These are phyloP conservation scores for Malurus melanocephalus DNA, from an alignment of 2,113 vertebrate species.

Conservation along the genomic window DNA sequence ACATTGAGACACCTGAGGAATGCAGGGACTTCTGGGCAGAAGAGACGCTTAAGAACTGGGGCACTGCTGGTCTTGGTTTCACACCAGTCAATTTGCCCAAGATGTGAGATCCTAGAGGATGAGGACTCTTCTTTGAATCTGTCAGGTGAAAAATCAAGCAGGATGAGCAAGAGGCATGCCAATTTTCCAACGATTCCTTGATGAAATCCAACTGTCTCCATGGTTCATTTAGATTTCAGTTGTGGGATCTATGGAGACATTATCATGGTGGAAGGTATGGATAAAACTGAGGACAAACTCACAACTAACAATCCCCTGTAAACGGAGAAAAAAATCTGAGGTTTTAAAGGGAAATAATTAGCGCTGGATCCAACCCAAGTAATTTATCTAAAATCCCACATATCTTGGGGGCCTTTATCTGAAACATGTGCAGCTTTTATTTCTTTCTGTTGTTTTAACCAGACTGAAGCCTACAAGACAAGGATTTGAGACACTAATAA, in stretches of 20 bases:
- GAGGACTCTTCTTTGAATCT: not conserved
- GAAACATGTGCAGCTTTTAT: not conserved
- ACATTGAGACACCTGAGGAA: not conserved
- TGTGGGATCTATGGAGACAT: not conserved
- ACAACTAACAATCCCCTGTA: not conserved
- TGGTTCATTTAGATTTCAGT: not conserved
- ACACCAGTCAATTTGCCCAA: not conserved
- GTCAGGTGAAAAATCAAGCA: not conserved
- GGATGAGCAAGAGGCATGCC: not conserved
- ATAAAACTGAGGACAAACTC: not conserved
- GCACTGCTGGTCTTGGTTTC: not conserved
- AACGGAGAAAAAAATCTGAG: not conserved
- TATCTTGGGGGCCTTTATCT: constrained; percentile 1
- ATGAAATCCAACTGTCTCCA: not conserved
- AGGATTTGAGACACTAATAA: constrained; percentile 45
- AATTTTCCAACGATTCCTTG: not conserved
- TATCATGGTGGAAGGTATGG: not conserved
- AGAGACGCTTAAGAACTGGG: not conserved
- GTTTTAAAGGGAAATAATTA: constrained; percentile 33
- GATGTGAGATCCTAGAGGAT: not conserved
- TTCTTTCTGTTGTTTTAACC: constrained; percentile 25
- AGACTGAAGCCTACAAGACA: constrained; percentile 33
- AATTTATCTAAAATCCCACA: constrained; percentile 15
- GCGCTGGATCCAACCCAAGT: not conserved
- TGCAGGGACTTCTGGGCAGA: not conserved